Conservation (phyloP, 2,888 invertebrate species). For the Ferdinandea cuprea region DNA sequence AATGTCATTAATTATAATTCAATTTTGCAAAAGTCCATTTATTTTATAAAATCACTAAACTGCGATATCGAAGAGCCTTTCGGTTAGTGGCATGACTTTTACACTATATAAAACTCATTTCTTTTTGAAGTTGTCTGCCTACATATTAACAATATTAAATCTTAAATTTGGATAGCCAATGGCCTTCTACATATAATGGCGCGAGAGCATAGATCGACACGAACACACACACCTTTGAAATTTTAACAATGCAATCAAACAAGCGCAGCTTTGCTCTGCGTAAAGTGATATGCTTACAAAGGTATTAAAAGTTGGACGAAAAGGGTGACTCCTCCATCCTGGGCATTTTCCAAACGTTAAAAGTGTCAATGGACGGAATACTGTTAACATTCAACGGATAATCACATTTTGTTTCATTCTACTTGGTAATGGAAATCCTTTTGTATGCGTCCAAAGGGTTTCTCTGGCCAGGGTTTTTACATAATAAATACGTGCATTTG, state of each 20-base stretch:
- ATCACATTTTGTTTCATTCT: constrained; percentile 58
- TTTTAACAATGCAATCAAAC: constrained; percentile 51
- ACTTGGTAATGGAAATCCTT: constrained; percentile 36
- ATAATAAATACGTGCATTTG: too few relatives aligned
- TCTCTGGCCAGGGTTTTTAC: not conserved
- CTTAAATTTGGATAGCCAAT: constrained; percentile 26
- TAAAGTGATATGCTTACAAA: constrained; percentile 55
- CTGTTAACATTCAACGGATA: constrained; percentile 61
- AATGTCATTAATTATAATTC: too few relatives aligned
- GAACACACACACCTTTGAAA: constrained; percentile 19
- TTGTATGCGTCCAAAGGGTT: not conserved
- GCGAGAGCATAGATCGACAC: not conserved
- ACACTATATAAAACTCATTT: constrained; percentile 30
- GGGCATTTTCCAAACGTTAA: constrained; percentile 41
- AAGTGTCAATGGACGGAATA: constrained; percentile 55
- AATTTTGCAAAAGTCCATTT: not conserved
- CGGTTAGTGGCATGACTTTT: constrained; percentile 21
- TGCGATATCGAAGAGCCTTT: constrained; percentile 18
- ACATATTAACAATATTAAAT: constrained; percentile 49
- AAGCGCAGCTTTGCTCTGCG: constrained; percentile 16
- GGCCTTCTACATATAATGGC: not conserved
- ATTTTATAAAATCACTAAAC: not conserved
- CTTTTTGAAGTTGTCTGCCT: constrained; percentile 33
- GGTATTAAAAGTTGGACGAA: constrained; percentile 51
- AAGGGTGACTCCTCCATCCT: not conserved